Evolutionary conservation across 2,888 invertebrate genomes (phyloP).

Genomic region (Petrophora chlorosata): DNA sequence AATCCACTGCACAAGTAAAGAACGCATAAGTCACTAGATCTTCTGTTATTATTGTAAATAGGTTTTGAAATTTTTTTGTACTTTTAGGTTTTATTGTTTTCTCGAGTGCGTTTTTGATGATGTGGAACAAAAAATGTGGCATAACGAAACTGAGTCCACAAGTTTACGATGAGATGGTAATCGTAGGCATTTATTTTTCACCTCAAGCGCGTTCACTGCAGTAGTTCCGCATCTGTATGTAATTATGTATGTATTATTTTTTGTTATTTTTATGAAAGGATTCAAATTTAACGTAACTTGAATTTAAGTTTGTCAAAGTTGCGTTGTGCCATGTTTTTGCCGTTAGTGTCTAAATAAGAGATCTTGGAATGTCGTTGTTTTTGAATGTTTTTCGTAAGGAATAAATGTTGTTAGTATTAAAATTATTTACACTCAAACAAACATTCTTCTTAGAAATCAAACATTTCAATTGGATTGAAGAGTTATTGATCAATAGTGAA

Average conservation of each 20-base stretch:
- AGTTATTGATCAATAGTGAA: constrained; percentile 1
- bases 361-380: constrained; percentile 11
- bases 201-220: too few species aligned
- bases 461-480: constrained; percentile 11
- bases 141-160: not conserved
- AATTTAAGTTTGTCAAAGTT: too few species aligned
- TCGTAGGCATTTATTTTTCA: not conserved
- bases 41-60: constrained; percentile 18
- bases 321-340: constrained; percentile 1
- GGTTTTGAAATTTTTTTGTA: constrained; percentile 15
- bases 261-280: not conserved
- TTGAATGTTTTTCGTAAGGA: constrained; percentile 1
- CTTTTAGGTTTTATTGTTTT: constrained; percentile 14
- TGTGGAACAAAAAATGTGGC: constrained; percentile 9
- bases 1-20: not conserved
- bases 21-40: constrained; percentile 8
- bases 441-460: constrained; percentile 13
- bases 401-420: constrained; percentile 1
- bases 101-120: constrained; percentile 13
- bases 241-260: too few species aligned
- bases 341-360: not conserved
- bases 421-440: constrained; percentile 7
- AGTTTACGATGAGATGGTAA: not conserved
- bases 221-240: too few species aligned
- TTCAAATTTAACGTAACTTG: not conserved